Percentiles rank a stretch among this genome's conserved stretches.
phyloP scores from a whole-genome alignment of 35 echinoderm and acorn worm species.

The Ptychodera flava region DNA sequence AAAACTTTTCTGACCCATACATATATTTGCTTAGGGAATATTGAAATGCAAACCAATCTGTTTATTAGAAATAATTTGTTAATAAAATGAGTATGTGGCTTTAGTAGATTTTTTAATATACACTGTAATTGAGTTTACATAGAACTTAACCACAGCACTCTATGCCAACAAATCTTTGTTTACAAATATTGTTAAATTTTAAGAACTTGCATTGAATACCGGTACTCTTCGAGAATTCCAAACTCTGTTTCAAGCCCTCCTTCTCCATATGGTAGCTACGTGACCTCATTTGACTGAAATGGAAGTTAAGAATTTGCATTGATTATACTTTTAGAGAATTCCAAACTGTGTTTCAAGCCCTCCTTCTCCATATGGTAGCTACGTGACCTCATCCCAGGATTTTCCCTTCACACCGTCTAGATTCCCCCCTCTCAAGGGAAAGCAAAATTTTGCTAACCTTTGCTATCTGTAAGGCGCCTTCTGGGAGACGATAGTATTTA shows the following conservation, averaged over 20 bases:
- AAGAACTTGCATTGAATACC: no score
- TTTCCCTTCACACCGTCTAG: background rate
- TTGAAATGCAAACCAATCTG: no score
- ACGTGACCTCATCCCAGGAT: conserved; percentile 5
- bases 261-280: conserved; percentile 32
- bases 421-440: conserved; percentile 28
- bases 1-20: no score
- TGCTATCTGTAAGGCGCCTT: conserved; percentile 34
- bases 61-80: no score
- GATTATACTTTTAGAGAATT: background rate
- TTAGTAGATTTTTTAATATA: no score
- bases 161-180: no score
- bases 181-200: no score
- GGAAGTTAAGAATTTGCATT: no score
- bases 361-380: conserved; percentile 33
- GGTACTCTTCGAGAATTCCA: background rate
- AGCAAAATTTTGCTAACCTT: conserved; percentile 45
- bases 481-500: conserved; percentile 53
- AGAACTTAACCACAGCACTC: no score
- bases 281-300: conserved; percentile 27
- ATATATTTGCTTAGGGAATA: no score
- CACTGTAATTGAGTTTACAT: no score
- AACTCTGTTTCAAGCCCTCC: conserved; percentile 16
- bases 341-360: conserved; percentile 12
- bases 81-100: no score